A percentile compares a stretch with the other conserved stretches of the same genome.
Evolutionary conservation across 2,797 vertebrate genomes (phyloP).

Genomic region (Tangara arthus): DNA sequence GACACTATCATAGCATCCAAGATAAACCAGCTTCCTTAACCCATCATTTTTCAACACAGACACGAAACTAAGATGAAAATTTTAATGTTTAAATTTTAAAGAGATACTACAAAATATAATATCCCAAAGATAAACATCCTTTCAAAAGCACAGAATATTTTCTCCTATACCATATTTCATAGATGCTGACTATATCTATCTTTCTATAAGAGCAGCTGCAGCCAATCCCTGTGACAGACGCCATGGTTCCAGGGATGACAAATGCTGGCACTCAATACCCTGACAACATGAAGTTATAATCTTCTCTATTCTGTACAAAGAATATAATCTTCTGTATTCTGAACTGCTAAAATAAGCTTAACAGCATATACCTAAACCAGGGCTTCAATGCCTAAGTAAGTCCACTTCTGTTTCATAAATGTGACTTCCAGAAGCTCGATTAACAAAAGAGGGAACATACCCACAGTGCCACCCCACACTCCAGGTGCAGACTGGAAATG

Average conservation of each 20-base stretch:
- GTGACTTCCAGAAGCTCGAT: conserved; percentile 52
- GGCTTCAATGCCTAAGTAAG: conserved; percentile 51
- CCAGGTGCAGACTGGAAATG: conserved; percentile 91
- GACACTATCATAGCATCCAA: background rate
- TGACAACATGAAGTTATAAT: background rate
- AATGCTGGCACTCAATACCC: background rate
- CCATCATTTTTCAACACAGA: background rate
- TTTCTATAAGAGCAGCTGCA: background rate
- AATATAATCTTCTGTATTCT: too few species aligned
- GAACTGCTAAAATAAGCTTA: background rate
- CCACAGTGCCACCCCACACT: conserved; percentile 95
- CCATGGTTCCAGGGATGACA: background rate
- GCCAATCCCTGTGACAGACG: background rate
- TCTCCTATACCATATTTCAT: background rate
- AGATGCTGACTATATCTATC: background rate
- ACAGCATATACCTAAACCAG: background rate
- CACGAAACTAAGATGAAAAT: background rate
- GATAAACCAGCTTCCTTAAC: background rate
- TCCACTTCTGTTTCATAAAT: conserved; percentile 66
- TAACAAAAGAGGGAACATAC: conserved; percentile 77
- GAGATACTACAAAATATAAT: background rate
- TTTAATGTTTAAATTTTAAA: background rate
- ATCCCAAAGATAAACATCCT: background rate
- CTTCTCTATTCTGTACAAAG: background rate
- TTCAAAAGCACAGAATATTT: background rate